A percentile compares a stretch with the other conserved stretches of the same genome.
Evolutionary conservation across 2,797 vertebrate genomes (phyloP).

Genomic region (Erethizon dorsatum): DNA sequence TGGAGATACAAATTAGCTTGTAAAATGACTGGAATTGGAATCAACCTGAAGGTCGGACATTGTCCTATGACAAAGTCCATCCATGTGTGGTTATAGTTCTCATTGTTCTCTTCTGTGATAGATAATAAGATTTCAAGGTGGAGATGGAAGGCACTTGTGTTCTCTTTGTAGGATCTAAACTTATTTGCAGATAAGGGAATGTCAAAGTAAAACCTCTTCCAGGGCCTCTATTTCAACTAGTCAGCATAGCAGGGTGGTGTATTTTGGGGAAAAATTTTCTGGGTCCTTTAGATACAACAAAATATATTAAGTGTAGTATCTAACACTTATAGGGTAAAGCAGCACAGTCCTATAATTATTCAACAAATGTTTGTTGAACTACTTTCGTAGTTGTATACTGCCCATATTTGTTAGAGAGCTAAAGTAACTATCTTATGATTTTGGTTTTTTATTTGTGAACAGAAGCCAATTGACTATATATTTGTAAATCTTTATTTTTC

Average conservation of each 20-base stretch:
- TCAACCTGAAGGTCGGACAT: not conserved
- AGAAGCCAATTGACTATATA: not conserved
- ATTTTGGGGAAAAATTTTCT: not conserved
- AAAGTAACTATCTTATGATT: slow-evolving; percentile 38
- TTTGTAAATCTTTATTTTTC: slow-evolving; percentile 48
- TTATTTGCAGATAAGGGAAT: not conserved
- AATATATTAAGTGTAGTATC: not conserved
- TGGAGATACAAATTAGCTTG: not conserved
- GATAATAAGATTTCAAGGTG: not conserved
- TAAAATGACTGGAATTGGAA: not conserved
- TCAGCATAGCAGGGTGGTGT: not conserved
- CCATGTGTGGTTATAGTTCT: not conserved
- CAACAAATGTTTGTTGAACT: not conserved
- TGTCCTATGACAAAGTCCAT: not conserved
- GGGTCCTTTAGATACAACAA: not conserved
- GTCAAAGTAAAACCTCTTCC: not conserved
- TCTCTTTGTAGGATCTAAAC: not conserved
- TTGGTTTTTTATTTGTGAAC: slow-evolving; percentile 39
- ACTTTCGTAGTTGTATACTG: slow-evolving; percentile 10
- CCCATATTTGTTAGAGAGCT: slow-evolving; percentile 36
- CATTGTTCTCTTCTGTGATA: not conserved
- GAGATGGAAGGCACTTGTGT: not conserved
- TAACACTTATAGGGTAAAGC: not conserved
- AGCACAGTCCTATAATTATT: not conserved
- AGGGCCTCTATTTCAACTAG: not conserved